Conservation (phyloP, 2,888 invertebrate genomes). For the Glyphotaelius pellucidus region DNA sequence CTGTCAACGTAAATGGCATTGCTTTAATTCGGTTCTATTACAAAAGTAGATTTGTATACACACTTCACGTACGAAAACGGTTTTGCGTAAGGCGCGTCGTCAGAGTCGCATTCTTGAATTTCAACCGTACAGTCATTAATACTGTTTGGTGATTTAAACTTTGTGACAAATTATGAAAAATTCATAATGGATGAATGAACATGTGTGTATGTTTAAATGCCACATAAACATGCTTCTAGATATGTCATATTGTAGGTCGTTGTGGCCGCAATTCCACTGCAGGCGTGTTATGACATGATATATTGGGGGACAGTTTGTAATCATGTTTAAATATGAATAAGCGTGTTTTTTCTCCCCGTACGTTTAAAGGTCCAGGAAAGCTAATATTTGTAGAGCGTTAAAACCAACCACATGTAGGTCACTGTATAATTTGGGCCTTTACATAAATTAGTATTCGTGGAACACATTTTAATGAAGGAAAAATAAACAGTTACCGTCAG, state of each 20-base stretch:
- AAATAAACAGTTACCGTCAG: not conserved
- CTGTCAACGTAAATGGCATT: no score
- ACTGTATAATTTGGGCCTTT: constrained; percentile 12
- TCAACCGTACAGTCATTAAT: no score
- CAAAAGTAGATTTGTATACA: no score
- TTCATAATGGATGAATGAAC: not conserved
- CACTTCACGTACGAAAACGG: no score
- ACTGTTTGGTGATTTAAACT: no score
- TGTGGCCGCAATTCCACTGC: not conserved
- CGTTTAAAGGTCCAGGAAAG: constrained; percentile 5
- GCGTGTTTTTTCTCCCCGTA: constrained; percentile 5
- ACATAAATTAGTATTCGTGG: constrained; percentile 35
- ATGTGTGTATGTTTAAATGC: not conserved
- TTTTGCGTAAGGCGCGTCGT: no score
- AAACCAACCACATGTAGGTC: constrained; percentile 5
- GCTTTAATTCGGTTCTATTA: no score
- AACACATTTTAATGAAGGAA: constrained; percentile 35
- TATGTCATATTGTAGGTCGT: constrained; percentile 7
- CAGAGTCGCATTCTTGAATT: no score
- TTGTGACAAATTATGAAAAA: not conserved
- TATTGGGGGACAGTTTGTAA: constrained; percentile 35
- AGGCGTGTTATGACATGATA: constrained; percentile 15
- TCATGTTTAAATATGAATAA: constrained; percentile 37
- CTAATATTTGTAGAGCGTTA: constrained; percentile 31
- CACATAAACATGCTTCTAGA: constrained; percentile 15